Base-by-base conservation (phyloP, 2,888 invertebrate species). In the Ypsolopha sequella region DNA sequence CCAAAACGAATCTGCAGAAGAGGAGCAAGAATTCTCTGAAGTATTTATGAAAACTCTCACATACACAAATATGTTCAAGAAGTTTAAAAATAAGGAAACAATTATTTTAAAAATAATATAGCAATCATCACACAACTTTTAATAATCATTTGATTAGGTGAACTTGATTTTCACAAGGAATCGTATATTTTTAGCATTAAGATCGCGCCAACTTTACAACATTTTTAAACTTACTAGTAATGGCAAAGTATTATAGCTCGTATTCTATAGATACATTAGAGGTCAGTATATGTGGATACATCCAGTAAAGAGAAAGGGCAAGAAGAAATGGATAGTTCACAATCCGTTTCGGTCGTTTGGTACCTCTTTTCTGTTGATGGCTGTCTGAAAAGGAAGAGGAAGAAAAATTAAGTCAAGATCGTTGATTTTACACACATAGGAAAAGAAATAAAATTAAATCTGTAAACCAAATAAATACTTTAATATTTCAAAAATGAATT, bases 11-110 rank as follows among this genome's bases (percentile, higher is more conserved):
- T 96, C 95, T 36, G 97, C 97, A 2, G 99, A 99, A 72, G 99
- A 99, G 65, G 97, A 98, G 70, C 98, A 98, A 77, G 98, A 99
- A 77, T 94, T 99, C 73, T 97, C 98, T 0, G 98, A 98, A 76
- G 98, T 99, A 7, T 99, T 99, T 73, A 94, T 97, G 91, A 99
- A 99, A 77, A 99, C 98, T 0, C 89, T 97, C 34, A 96, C 96
- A 45, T 99, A 99, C 73, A 97, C 98, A 6, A 94, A 97, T 66
- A 91, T 98, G 70, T 98, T 99, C 75, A 93, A 97, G 54, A 97
- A 98, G 73, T 98, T 99, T 77, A 98, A 98, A 80, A 99, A 99
- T 69, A 95, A 98, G 69, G 99, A 99, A 85, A 98, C 98, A 6
- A 99, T 99, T 60, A n/a, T n/a, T n/a, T n/a, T n/a, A n/a, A n/a